Conservation (phyloP, 2,888 invertebrate genomes). For the Drosophila paranaensis region DNA sequence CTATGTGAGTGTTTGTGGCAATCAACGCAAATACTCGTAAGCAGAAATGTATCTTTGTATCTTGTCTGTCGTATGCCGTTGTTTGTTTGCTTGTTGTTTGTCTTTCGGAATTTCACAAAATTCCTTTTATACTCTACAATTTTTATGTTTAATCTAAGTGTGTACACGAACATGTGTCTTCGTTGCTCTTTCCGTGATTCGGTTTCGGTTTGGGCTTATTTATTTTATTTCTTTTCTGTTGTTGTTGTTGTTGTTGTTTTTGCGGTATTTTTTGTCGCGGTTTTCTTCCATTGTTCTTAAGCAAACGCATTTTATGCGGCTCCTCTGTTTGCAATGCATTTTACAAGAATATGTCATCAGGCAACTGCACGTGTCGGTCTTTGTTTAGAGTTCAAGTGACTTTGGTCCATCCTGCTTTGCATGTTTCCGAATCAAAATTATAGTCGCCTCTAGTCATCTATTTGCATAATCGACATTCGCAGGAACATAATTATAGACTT, state of each 20-base stretch:
- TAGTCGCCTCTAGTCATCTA: too few species aligned
- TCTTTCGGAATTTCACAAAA: constrained; percentile 74
- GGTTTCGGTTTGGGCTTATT: constrained; percentile 33
- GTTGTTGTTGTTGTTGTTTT: constrained; percentile 32
- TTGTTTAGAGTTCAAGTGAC: constrained; percentile 34
- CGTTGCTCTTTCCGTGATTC: constrained; percentile 51
- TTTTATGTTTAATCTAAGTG: constrained; percentile 69
- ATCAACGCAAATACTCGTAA: constrained; percentile 57
- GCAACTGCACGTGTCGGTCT: constrained; percentile 47
- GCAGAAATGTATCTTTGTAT: constrained; percentile 45
- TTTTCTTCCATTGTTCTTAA: constrained; percentile 65
- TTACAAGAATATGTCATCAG: constrained; percentile 58
- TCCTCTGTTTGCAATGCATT: constrained; percentile 62
- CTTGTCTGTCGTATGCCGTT: constrained; percentile 45
- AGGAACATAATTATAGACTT: too few species aligned
- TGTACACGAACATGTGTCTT: constrained; percentile 52
- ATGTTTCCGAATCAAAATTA: constrained; percentile 5
- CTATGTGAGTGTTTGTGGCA: constrained; percentile 36
- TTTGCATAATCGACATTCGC: too few species aligned
- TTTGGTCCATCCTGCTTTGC: not conserved
- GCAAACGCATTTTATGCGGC: constrained; percentile 51
- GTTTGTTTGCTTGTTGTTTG: constrained; percentile 62
- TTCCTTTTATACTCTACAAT: constrained; percentile 69
- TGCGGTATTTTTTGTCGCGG: constrained; percentile 74
- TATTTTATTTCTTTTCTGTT: constrained; percentile 12